Percentiles rank a stretch among this genome's conserved stretches.
Evolutionary conservation across 2,797 vertebrate species (phyloP).

Genomic region (Molossus alvarezi): DNA sequence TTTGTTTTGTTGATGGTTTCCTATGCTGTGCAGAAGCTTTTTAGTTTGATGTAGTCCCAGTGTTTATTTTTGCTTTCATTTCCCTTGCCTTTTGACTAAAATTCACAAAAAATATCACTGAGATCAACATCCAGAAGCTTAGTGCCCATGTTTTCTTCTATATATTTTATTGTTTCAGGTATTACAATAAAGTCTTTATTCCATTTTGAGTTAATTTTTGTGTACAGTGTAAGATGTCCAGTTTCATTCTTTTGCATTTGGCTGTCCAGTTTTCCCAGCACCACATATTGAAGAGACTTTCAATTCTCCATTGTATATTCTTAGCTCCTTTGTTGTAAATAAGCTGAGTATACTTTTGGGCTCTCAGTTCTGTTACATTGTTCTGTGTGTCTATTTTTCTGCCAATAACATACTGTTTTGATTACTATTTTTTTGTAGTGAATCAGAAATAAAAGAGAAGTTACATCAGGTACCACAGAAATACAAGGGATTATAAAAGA

Average conservation of each 20-base stretch:
- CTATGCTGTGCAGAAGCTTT: background rate
- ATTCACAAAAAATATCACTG: too few species aligned
- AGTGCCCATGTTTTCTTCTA: too few species aligned
- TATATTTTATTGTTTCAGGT: too few species aligned
- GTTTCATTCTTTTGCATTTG: too few species aligned
- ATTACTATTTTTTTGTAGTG: background rate
- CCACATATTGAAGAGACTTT: too few species aligned
- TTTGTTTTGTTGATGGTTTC: background rate
- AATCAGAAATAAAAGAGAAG: background rate
- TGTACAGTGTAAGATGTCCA: too few species aligned
- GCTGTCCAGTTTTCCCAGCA: too few species aligned
- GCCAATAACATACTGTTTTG: background rate
- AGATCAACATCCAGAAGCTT: too few species aligned
- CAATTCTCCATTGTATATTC: too few species aligned
- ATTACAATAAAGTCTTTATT: too few species aligned
- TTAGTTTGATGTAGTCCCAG: background rate
- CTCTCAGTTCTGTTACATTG: background rate
- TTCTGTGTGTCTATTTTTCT: background rate
- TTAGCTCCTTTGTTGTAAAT: background rate
- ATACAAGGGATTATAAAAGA: background rate
- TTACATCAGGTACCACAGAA: background rate
- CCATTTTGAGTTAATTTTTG: too few species aligned
- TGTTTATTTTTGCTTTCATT: background rate
- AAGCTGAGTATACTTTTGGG: background rate
- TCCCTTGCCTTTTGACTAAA: too few species aligned